These are phyloP conservation scores for Thalpophila matura DNA, from an alignment of 2,888 invertebrate genomes.

Conservation along the genomic window DNA sequence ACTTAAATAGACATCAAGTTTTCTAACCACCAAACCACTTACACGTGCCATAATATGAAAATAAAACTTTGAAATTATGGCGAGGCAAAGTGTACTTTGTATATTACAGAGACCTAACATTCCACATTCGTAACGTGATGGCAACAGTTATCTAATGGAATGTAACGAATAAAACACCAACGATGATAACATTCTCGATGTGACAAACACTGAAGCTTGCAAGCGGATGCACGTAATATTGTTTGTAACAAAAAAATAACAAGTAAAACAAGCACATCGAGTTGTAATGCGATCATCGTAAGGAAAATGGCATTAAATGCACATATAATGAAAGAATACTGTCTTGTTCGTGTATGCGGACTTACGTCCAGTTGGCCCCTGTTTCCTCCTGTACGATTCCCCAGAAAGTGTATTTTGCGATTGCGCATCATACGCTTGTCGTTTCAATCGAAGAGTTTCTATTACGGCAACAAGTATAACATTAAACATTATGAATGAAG, in stretches of 20 bases:
- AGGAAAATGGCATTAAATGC: conserved; percentile 72
- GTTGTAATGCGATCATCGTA: conserved; percentile 86
- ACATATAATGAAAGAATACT: conserved; percentile 52
- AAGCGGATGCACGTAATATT: conserved; percentile 83
- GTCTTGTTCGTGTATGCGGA: conserved; percentile 75
- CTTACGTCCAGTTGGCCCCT: conserved; percentile 92
- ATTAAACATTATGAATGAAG: conserved; percentile 62
- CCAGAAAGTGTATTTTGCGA: conserved; percentile 81
- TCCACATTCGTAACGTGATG: conserved; percentile 77
- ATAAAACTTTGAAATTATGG: conserved; percentile 69
- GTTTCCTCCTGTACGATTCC: conserved; percentile 92
- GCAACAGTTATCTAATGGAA: conserved; percentile 71
- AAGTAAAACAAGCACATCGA: conserved; percentile 87
- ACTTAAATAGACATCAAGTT: conserved; percentile 71
- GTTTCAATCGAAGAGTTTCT: conserved; percentile 86
- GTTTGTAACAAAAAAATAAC: conserved; percentile 71
- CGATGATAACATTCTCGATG: conserved; percentile 89
- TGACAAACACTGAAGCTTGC: conserved; percentile 85
- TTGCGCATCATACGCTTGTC: conserved; percentile 82
- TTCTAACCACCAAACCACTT: conserved; percentile 72
- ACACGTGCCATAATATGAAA: conserved; percentile 67
- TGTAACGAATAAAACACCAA: conserved; percentile 73
- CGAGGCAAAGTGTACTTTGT: conserved; percentile 69
- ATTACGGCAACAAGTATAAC: conserved; percentile 71
- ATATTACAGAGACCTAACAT: conserved; percentile 84